A percentile compares a stretch with the other conserved stretches of the same genome.
Evolutionary conservation across 1,140 invertebrate species (phyloP).

Genomic region (Heliothis subflexa): DNA sequence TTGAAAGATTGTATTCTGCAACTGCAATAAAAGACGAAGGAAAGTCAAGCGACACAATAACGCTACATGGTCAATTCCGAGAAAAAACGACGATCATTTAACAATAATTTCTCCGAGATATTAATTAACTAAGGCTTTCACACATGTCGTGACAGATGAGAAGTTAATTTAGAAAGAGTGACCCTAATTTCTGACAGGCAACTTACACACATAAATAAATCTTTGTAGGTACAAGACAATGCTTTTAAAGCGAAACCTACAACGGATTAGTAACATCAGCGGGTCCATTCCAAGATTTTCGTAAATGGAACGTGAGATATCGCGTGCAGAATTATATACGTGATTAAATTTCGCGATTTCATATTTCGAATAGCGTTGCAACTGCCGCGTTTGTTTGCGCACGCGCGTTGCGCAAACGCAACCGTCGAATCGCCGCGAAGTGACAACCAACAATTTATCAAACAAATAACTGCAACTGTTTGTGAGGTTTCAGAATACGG

Average conservation of each 20-base stretch:
- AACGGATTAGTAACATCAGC: constrained; percentile 39
- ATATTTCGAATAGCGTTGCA: constrained; percentile 58
- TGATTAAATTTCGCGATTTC: constrained; percentile 69
- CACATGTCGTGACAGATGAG: constrained; percentile 18
- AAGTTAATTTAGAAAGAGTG: constrained; percentile 37
- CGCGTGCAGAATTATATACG: constrained; percentile 62
- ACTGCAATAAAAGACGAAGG: constrained; percentile 17
- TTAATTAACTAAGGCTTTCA: constrained; percentile 17
- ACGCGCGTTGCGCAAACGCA: constrained; percentile 59
- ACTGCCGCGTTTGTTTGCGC: constrained; percentile 50
- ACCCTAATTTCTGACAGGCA: constrained; percentile 41
- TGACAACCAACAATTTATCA: constrained; percentile 59
- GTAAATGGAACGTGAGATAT: constrained; percentile 68
- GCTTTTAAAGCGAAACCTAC: constrained; percentile 40
- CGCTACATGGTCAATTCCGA: neutral
- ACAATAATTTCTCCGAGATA: constrained; percentile 5
- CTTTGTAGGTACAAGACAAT: constrained; percentile 35
- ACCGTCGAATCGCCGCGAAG: constrained; percentile 46
- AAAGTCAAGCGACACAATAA: constrained; percentile 1
- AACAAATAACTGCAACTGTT: constrained; percentile 49
- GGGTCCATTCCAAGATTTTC: constrained; percentile 61
- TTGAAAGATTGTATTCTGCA: constrained; percentile 5
- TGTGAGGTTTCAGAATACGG: constrained; percentile 34
- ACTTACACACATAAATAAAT: constrained; percentile 32
- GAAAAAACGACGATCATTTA: constrained; percentile 5